Evolutionary conservation across 1,140 invertebrate genomes (phyloP), one percentile per base, ranked within the genome.

Genomic region (Steinernema feltiae): DNA sequence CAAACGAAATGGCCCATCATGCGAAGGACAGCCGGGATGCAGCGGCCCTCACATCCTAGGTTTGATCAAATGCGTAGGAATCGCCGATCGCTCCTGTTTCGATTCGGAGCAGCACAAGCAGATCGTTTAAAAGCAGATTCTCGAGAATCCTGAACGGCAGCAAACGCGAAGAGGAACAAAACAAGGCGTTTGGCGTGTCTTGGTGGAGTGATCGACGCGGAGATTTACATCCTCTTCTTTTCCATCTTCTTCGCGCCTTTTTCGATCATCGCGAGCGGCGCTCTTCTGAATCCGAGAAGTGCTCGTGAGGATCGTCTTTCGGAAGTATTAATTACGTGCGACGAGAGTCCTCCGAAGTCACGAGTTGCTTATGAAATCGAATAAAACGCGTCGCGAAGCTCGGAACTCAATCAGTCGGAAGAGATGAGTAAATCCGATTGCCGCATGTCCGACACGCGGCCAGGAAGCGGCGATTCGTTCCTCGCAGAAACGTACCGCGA

Each of bases 1-100:
- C 91, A 73, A 99, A 99, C 89, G 97, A 99, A 89, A 99, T 99
- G 96, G 97, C 97, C 82, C 97, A 99, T 89, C 99, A 99, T 89
- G 97, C 97, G n/a, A 93, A 93, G 88, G 84, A 85, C 53, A 86
- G 84, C 74, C 86, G 84, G 84, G 84, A 85, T 71, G 85, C 80
- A 18, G 84, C 86, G 63, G 80, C 79, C 71, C 69, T 84, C 27
- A 83, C 82, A 48, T 86, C 87, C 21, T 89, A 93, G 97, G 97
- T 18, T 99, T 97, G 97, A 91, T 99, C 2, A 97, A 99, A 88
- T 99, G 97, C 90, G 97, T 99, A 21, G 97, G 97, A 1, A 98
- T 96, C 90, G 97, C 97, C 27, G 97, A 99, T 87, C 90, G 97
- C 82, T 98, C 96, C 12, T 97, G 95, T 29, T 99, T 93, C 89